Evolutionary conservation across 2,888 invertebrate species (phyloP).

Genomic region (Orthosia gracilis): DNA sequence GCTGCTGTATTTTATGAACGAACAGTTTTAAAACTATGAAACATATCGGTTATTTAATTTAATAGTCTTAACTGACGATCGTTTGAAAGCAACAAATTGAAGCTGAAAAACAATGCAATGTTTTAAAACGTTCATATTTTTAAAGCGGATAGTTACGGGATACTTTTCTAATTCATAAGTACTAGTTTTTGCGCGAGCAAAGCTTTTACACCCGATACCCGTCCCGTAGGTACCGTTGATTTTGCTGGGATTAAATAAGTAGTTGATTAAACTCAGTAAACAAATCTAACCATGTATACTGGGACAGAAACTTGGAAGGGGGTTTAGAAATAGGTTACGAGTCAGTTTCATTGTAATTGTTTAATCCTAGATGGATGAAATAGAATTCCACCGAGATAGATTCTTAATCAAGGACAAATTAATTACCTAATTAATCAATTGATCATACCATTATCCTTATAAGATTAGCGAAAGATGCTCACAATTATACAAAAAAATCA

Average conservation of each 20-base stretch:
- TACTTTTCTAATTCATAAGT: neutral
- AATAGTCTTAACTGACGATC: slow-evolving; percentile 35
- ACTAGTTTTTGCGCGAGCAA: neutral
- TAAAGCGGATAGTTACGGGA: neutral
- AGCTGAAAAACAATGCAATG: slow-evolving; percentile 31
- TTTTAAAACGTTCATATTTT: slow-evolving; percentile 11
- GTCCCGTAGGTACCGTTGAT: neutral
- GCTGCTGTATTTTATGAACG: slow-evolving; percentile 12
- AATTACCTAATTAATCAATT: neutral
- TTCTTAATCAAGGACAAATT: neutral
- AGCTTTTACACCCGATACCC: neutral
- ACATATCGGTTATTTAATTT: slow-evolving; percentile 35
- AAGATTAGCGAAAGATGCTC: neutral
- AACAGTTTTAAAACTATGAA: slow-evolving; percentile 44
- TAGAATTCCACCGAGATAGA: neutral
- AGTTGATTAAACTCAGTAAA: too few species aligned
- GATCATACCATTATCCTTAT: neutral
- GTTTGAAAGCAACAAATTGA: slow-evolving; percentile 43
- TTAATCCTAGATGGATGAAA: neutral
- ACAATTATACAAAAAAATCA: neutral
- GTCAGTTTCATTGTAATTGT: neutral
- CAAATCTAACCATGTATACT: too few species aligned
- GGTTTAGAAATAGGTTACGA: too few species aligned
- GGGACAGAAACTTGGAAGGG: too few species aligned
- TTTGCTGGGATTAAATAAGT: neutral